These are phyloP conservation scores for Sterna hirundo DNA, from an alignment of 2,113 vertebrate genomes.

Conservation along the genomic window DNA sequence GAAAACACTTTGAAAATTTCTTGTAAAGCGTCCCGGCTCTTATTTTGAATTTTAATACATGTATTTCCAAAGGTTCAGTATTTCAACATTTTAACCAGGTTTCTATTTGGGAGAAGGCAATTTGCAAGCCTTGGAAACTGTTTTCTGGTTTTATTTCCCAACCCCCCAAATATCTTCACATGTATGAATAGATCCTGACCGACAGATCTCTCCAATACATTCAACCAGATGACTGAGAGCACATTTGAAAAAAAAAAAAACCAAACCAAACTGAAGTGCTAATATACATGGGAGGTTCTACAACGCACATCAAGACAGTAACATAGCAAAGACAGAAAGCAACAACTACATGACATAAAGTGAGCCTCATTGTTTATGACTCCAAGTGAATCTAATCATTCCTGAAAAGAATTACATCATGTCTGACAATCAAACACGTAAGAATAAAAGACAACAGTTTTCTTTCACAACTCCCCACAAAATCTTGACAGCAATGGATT, in stretches of 20 bases:
- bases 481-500: neutral
- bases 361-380: neutral
- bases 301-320: neutral
- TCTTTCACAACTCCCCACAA: neutral
- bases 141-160: neutral
- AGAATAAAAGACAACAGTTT: neutral
- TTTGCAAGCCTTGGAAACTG: neutral
- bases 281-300: neutral
- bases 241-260: neutral
- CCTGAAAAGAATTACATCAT: neutral
- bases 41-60: neutral
- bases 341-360: neutral
- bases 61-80: neutral
- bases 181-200: neutral
- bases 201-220: neutral
- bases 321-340: neutral
- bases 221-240: neutral
- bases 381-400: neutral
- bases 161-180: rapidly evolving
- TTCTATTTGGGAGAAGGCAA: neutral
- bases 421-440: neutral
- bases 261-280: neutral
- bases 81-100: neutral
- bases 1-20: neutral
- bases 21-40: neutral